Evolutionary conservation across 2,113 vertebrate genomes (phyloP).

Genomic region (Neolamprologus modestus): DNA sequence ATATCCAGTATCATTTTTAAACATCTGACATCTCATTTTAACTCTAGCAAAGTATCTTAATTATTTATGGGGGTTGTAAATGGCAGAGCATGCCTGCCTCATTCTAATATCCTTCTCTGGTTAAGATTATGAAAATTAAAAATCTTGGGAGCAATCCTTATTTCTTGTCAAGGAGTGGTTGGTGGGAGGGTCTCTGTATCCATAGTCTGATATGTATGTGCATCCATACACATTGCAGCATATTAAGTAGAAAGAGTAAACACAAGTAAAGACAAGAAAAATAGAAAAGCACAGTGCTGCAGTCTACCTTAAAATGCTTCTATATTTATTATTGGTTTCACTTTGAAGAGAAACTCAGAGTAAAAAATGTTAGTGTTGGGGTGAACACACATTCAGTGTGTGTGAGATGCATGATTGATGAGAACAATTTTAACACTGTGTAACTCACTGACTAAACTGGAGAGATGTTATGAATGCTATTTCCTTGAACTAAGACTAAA

Average conservation of each 20-base stretch:
- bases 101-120: constrained; percentile 8
- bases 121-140: constrained; percentile 28
- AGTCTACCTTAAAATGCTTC: not conserved
- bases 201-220: not conserved
- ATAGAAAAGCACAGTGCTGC: not conserved
- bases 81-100: not conserved
- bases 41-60: constrained; percentile 42
- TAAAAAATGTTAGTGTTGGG: not conserved
- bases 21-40: constrained; percentile 43
- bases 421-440: not conserved
- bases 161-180: not conserved
- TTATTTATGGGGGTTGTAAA: constrained; percentile 35
- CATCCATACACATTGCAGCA: not conserved
- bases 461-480: not conserved
- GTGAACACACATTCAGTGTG: not conserved
- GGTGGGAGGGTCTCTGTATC: not conserved
- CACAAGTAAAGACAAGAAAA: not conserved
- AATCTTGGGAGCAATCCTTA: constrained; percentile 12
- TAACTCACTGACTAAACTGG: not conserved
- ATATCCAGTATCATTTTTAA: constrained; percentile 10
- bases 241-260: not conserved
- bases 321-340: not conserved
- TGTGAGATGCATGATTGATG: not conserved
- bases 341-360: not conserved
- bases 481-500: not conserved